These are phyloP conservation scores for Carlito syrichta DNA, from an alignment of 2,113 vertebrate genomes.

Conservation along the genomic window DNA sequence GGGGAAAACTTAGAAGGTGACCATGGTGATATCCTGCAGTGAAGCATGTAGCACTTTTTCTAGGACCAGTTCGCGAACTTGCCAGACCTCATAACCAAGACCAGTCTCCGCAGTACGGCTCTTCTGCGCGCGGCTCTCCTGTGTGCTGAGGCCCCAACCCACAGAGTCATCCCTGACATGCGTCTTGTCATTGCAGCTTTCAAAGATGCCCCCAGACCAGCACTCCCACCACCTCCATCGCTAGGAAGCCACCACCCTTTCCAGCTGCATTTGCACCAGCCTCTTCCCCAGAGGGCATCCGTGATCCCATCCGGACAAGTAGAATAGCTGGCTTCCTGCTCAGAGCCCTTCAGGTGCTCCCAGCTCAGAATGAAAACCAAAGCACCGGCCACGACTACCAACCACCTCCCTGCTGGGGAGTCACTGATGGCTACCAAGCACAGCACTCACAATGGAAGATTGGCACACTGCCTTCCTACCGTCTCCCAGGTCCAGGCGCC, in stretches of 20 bases:
- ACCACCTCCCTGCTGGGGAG: background rate
- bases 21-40: too few relatives aligned
- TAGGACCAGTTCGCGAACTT: too few relatives aligned
- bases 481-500: too few relatives aligned
- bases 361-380: background rate
- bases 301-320: background rate
- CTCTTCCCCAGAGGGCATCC: accelerated
- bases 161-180: background rate
- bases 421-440: background rate
- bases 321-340: background rate
- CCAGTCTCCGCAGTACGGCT: too few relatives aligned
- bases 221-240: background rate
- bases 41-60: too few relatives aligned
- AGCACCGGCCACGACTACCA: background rate
- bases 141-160: background rate
- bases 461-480: too few relatives aligned
- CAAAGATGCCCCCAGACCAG: background rate
- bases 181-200: background rate
- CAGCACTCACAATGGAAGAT: too few relatives aligned
- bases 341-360: background rate
- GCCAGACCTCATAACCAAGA: too few relatives aligned
- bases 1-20: too few relatives aligned
- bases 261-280: background rate
- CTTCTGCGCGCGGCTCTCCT: too few relatives aligned
- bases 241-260: background rate